phyloP scores from a whole-genome alignment of 2,797 vertebrate species.

The Sebastes taczanowskii region DNA sequence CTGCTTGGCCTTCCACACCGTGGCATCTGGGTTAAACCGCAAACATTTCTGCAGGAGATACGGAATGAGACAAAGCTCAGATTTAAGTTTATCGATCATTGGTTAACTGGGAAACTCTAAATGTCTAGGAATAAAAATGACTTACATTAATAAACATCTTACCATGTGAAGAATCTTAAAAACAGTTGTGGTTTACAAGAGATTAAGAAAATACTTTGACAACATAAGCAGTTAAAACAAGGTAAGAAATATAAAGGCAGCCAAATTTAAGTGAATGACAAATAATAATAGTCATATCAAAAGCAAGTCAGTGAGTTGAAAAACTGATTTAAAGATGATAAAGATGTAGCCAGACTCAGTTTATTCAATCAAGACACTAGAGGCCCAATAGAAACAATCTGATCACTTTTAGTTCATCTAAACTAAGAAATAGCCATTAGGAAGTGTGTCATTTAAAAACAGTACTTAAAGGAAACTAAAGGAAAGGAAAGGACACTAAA shows the following conservation, averaged over 20 bases:
- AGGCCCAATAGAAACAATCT: neutral
- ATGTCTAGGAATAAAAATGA: neutral
- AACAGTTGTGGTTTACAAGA: neutral
- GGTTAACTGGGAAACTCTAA: neutral
- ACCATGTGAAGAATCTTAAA: neutral
- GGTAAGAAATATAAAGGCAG: neutral
- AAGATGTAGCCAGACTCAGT: neutral
- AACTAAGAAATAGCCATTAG: neutral
- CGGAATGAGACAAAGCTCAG: neutral
- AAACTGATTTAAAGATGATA: neutral
- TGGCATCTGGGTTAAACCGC: constrained; percentile 92
- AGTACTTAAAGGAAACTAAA: neutral
- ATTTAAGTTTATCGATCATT: neutral
- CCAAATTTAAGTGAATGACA: neutral
- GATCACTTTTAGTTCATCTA: neutral
- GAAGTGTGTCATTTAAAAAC: neutral
- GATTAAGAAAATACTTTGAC: neutral
- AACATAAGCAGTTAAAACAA: neutral
- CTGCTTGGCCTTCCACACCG: constrained; percentile 96
- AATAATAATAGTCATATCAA: neutral
- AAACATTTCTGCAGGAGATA: constrained; percentile 88
- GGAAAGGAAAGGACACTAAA: neutral
- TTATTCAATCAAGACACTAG: neutral
- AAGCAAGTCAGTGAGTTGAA: neutral
- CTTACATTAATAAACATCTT: neutral